Evolutionary conservation across 2,113 vertebrate species (phyloP), one percentile per base, ranked within the genome.

Genomic region (Gymnarchus niloticus): DNA sequence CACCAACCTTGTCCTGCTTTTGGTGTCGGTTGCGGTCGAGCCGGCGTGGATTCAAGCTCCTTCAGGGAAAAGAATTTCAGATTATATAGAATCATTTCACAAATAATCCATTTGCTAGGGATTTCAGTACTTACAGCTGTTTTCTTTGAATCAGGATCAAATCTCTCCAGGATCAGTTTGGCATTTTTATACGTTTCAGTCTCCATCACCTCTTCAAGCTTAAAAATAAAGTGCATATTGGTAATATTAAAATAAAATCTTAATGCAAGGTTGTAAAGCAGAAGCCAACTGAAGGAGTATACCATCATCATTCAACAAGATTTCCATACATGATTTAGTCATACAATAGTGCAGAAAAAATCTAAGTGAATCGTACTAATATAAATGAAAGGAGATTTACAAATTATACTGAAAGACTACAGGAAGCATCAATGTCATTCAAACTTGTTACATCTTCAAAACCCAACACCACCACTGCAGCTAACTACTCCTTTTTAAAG

Each of bases 201-300:
- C 93, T 99, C 98, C 98, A 99, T 99, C 78, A 99, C 98, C 90
- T 99, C 97, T 91, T 99, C 97, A 92, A 99, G 97, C 98, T 99
- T 91, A 19, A 89, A 85, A 69, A 77, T 85, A 56, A 87, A 51
- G 25, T 19, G 37, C 23, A 85, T 46, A 25, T 73, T 78, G 44
- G 33, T 54, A 41, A 41, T 33, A 73, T 37, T 19, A 1, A 73
- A 73, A 73, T n/a, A n/a, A n/a, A n/a, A n/a, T n/a, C 4, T 1
- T 41, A 33, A 17, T 14, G 19, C 19, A 73, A 19, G 65, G 65
- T 41, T 73, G 17, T 54, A 10, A 73, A 73, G 65, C 7, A 37
- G 19, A 37, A 73, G 65, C 19, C 28, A 41, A 69, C 61, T 37
- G 61, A 5, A 69, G n/a, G n/a, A n/a, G n/a, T n/a, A n/a, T n/a